Percentiles rank a stretch among this genome's conserved stretches.
phyloP scores from a whole-genome alignment of 2,888 invertebrate genomes.

The Pachymerium ferrugineum region DNA sequence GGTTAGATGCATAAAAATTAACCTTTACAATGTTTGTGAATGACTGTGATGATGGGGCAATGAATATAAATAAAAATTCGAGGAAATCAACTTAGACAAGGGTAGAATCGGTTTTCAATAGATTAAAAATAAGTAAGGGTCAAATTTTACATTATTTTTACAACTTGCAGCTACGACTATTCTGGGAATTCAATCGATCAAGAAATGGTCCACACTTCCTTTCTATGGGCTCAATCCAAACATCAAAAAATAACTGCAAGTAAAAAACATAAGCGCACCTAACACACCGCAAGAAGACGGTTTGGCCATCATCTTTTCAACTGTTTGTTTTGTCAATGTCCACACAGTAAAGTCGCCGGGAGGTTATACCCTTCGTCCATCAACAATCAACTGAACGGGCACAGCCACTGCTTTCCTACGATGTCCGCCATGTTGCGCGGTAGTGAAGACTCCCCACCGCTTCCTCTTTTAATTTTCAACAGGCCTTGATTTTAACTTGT shows the following conservation, averaged over 20 bases:
- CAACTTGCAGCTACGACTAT: slow-evolving; percentile 11
- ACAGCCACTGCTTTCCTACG: background rate
- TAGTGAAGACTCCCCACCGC: background rate
- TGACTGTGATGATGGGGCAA: no score
- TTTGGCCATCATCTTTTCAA: slow-evolving; percentile 9
- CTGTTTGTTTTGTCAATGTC: background rate
- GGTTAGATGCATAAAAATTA: no score
- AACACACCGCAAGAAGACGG: background rate
- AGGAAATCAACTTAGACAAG: no score
- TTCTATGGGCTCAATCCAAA: background rate
- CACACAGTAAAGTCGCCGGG: background rate
- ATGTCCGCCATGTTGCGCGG: slow-evolving; percentile 4
- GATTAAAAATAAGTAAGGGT: background rate
- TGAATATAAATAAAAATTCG: no score
- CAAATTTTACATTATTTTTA: background rate
- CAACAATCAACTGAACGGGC: slow-evolving; percentile 6
- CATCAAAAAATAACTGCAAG: background rate
- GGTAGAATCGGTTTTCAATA: no score
- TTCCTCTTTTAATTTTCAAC: background rate
- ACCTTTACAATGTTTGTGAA: no score
- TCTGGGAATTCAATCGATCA: slow-evolving; percentile 14
- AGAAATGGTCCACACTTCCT: slow-evolving; percentile 5
- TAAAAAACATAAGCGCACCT: background rate
- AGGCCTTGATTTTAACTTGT: background rate
- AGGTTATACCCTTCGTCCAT: background rate